Evolutionary conservation across 2,113 vertebrate genomes (phyloP).

Genomic region (Petrocephalus microphthalmus): DNA sequence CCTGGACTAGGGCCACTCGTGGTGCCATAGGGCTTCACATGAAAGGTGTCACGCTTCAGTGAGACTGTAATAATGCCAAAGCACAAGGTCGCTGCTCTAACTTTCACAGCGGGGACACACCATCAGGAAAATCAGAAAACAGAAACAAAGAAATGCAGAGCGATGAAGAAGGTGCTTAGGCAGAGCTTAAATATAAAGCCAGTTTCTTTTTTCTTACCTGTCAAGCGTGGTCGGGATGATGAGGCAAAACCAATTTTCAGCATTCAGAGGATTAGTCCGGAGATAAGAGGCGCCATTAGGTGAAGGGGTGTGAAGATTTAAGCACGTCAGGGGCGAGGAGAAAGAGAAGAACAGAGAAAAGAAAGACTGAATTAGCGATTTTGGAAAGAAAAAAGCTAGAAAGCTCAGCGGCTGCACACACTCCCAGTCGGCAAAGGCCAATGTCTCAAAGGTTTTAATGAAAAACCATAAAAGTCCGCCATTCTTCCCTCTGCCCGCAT

Average conservation of each 20-base stretch:
- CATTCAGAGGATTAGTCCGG: not conserved
- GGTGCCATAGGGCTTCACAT: not conserved
- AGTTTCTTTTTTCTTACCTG: conserved; percentile 17
- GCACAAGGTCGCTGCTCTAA: not conserved
- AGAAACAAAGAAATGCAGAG: not conserved
- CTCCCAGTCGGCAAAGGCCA: not conserved
- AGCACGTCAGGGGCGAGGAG: not conserved
- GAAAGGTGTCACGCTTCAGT: not conserved
- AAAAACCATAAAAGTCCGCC: not conserved
- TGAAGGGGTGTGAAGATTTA: not conserved
- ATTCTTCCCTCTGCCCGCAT: not conserved
- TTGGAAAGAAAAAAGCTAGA: not conserved
- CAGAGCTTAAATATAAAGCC: not conserved
- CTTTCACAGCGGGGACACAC: not conserved
- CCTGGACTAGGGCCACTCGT: not conserved
- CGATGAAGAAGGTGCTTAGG: not conserved
- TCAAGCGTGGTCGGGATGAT: not conserved
- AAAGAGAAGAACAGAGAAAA: not conserved
- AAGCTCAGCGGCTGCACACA: not conserved
- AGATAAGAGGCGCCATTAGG: not conserved
- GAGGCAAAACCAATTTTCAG: not conserved
- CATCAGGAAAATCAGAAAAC: not conserved
- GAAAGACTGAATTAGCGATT: conserved; percentile 5
- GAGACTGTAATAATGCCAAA: not conserved
- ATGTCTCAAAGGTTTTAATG: not conserved